These are phyloP conservation scores for Carettochelys insculpta DNA, from an alignment of 2,113 vertebrate genomes.

Conservation along the genomic window DNA sequence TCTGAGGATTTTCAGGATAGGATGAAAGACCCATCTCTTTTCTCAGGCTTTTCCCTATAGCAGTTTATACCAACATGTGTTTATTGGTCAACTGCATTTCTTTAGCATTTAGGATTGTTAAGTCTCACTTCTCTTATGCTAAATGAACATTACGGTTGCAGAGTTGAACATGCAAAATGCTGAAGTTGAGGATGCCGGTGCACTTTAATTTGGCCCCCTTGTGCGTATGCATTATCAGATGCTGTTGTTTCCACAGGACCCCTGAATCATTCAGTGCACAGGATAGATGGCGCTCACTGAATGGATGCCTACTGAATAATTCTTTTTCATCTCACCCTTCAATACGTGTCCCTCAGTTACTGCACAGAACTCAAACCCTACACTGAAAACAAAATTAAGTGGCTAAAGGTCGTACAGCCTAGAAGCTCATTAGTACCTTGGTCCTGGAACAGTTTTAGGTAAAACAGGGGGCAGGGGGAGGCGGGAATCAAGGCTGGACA, in stretches of 20 bases:
- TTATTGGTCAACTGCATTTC: fast-evolving
- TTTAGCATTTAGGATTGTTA: background rate
- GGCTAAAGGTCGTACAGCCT: too few relatives aligned
- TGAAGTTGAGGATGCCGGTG: background rate
- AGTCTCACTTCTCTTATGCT: background rate
- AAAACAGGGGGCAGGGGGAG: too few relatives aligned
- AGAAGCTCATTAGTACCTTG: too few relatives aligned
- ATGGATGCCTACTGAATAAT: fast-evolving
- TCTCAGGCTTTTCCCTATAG: background rate
- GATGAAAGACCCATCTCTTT: background rate
- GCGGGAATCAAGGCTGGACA: too few relatives aligned
- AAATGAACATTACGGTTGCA: background rate
- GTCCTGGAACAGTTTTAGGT: background rate
- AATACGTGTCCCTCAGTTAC: background rate
- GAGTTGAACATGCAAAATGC: background rate
- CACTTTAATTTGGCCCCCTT: background rate
- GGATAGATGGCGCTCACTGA: background rate
- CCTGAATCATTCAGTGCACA: fast-evolving
- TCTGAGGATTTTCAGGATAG: background rate
- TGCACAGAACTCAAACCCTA: background rate
- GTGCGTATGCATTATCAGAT: background rate
- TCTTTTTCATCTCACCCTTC: background rate
- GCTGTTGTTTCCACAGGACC: background rate
- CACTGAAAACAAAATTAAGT: too few relatives aligned
- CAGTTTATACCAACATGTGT: background rate